A percentile compares a stretch with the other conserved stretches of the same genome.
Evolutionary conservation across 2,888 invertebrate genomes (phyloP).

Genomic region (Polymixis flavicincta): DNA sequence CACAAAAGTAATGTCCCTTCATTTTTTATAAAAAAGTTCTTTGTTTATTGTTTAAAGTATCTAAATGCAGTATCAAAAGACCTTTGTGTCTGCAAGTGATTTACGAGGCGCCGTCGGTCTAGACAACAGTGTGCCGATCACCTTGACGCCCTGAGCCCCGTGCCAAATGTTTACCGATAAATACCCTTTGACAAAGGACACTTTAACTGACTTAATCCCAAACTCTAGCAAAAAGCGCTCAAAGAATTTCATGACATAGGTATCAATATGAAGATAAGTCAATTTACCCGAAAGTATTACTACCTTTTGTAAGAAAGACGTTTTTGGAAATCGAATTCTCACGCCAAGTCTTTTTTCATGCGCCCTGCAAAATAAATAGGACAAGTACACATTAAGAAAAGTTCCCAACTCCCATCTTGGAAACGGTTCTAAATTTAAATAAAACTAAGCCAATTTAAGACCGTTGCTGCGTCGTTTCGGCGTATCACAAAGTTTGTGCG

Average conservation of each 20-base stretch:
- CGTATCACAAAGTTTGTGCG: slow-evolving; percentile 56
- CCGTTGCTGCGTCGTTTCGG: slow-evolving; percentile 39
- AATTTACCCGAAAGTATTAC: slow-evolving; percentile 19
- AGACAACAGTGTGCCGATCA: slow-evolving; percentile 56
- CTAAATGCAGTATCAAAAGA: slow-evolving; percentile 18
- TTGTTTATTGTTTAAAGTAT: slow-evolving; percentile 24
- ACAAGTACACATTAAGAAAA: slow-evolving; percentile 24
- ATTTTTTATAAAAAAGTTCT: slow-evolving; percentile 8
- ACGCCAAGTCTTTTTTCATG: not conserved
- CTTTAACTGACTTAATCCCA: slow-evolving; percentile 29
- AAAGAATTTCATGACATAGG: slow-evolving; percentile 36
- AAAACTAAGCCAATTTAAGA: slow-evolving; percentile 62
- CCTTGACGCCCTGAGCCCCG: slow-evolving; percentile 55
- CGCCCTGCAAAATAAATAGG: slow-evolving; percentile 8
- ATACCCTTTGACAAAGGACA: slow-evolving; percentile 50
- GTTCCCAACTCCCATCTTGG: slow-evolving; percentile 25
- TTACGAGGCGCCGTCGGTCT: slow-evolving; percentile 66
- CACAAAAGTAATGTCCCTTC: not conserved
- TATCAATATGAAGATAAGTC: slow-evolving; percentile 45
- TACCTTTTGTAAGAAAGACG: slow-evolving; percentile 8
- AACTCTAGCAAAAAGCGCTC: slow-evolving; percentile 26
- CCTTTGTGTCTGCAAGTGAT: slow-evolving; percentile 37
- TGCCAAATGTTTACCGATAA: slow-evolving; percentile 53
- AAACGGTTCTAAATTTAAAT: slow-evolving; percentile 54
- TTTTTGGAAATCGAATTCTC: slow-evolving; percentile 39